Base-by-base conservation (phyloP, 2,113 vertebrate genomes). In the Albula glossodonta region DNA sequence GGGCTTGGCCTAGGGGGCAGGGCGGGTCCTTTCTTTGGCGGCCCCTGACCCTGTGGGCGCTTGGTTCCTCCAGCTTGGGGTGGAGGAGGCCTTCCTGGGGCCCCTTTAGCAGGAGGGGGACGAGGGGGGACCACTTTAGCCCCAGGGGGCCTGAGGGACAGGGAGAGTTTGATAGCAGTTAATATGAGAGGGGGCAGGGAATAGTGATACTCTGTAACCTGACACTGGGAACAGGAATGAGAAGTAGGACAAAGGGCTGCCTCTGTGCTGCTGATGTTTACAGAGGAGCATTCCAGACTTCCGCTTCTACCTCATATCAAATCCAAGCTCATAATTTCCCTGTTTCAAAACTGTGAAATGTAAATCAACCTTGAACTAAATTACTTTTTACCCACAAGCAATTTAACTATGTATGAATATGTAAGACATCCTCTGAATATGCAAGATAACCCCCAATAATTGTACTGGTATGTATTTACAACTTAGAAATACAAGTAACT, bases 1-100 rank as follows among this genome's bases (percentile, higher is more conserved):
- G 97, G 96, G 89, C 95, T 97, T 31, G 98, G 98, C 82, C 98
- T 96, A 81, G 98, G 98, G 56, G 98, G 98, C 87, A 99, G 96
- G 50, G 96, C 96, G 6, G 97, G 97, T 57, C 97, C 96, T 93
- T 92, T 94, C 92, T 92, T 97, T 77, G 91, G 89, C 41, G 93
- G 90, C 86, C 90, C 91, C 70, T 96, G 94, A 89, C 93, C 93
- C 89, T 94, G 96, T 88, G 90, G 19, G 91, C 95, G 96, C 88
- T 94, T 96, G 91, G 96, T 91, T 90, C 91, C 93, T 87, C 92
- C 83, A 13, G 92, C 81, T 90, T 90, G 94, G 0, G 97, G 97
- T 79, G 97, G 97, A 4, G 97, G 98, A 19, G 97, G 98, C 25
- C 98, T 95, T 83, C 95, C 95, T 0, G 97, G 97, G 81, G 89